phyloP scores from a whole-genome alignment of 1,140 invertebrate genomes.

The Drosophila triauraria region DNA sequence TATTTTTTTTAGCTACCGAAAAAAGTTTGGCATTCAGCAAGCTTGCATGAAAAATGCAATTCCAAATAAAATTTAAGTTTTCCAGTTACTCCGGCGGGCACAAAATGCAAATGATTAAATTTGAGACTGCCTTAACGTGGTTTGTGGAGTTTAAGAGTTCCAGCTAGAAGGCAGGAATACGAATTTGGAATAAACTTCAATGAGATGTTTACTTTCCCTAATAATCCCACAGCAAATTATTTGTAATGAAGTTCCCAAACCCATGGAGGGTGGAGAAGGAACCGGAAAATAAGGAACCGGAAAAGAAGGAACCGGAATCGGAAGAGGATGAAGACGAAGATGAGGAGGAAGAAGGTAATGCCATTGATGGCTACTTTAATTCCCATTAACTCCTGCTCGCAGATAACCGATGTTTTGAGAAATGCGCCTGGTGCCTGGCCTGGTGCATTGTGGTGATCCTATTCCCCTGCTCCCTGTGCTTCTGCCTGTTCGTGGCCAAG shows the following conservation, averaged over 20 bases:
- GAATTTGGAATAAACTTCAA: constrained; percentile 25
- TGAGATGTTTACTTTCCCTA: neutral
- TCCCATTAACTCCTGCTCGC: too few relatives aligned
- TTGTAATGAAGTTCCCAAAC: constrained; percentile 4
- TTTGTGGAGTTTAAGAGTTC: constrained; percentile 9
- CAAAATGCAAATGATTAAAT: constrained; percentile 61
- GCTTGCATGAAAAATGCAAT: constrained; percentile 67
- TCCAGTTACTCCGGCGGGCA: constrained; percentile 28
- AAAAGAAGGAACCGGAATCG: too few relatives aligned
- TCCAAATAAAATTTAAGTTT: constrained; percentile 70
- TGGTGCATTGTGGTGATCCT: constrained; percentile 90
- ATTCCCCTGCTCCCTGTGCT: constrained; percentile 92
- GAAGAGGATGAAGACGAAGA: neutral
- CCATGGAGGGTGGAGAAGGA: neutral
- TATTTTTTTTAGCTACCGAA: constrained; percentile 23
- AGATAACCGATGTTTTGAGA: constrained; percentile 85
- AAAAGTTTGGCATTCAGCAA: constrained; percentile 59
- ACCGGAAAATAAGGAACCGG: too few relatives aligned
- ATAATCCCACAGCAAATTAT: constrained; percentile 3
- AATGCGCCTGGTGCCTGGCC: constrained; percentile 91
- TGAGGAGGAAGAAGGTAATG: neutral
- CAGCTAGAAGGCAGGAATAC: neutral
- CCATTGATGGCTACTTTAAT: too few relatives aligned
- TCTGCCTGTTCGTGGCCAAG: constrained; percentile 88
- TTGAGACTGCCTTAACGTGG: constrained; percentile 12